Conservation (phyloP, 2,797 vertebrate species). For the Spatula clypeata region DNA sequence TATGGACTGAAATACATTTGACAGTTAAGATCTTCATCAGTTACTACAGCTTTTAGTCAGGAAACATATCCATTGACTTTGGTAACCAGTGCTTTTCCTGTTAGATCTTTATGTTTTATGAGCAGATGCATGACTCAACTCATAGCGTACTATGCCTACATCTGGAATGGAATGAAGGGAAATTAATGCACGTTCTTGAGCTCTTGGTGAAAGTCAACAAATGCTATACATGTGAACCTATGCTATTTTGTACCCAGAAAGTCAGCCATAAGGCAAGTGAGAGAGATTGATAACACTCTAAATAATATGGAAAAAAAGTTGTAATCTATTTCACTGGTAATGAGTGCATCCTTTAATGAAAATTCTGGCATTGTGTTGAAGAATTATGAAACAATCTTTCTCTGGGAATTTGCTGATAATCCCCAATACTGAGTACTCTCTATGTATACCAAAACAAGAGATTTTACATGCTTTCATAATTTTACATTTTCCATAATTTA, state of each 20-base stretch:
- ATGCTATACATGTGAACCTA: background rate
- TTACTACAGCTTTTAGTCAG: background rate
- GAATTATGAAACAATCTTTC: background rate
- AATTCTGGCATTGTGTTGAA: background rate
- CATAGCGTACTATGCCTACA: background rate
- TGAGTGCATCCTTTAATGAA: background rate
- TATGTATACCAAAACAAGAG: background rate
- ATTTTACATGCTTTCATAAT: background rate
- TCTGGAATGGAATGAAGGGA: background rate
- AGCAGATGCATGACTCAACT: accelerated
- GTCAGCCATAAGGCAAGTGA: background rate
- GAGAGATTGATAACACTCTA: background rate
- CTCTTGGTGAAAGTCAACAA: background rate
- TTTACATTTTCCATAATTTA: background rate
- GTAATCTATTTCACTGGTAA: background rate
- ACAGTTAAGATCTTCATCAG: background rate
- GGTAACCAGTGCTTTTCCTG: background rate
- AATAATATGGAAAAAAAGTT: background rate
- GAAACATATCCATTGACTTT: background rate
- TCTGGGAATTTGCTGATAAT: background rate
- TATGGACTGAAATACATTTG: background rate
- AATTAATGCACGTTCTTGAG: background rate
- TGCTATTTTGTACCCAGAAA: background rate
- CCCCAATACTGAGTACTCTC: background rate
- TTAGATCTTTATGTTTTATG: background rate